These are phyloP conservation scores for Dufourea novaeangliae DNA, from an alignment of 1,140 invertebrate genomes.

Conservation along the genomic window DNA sequence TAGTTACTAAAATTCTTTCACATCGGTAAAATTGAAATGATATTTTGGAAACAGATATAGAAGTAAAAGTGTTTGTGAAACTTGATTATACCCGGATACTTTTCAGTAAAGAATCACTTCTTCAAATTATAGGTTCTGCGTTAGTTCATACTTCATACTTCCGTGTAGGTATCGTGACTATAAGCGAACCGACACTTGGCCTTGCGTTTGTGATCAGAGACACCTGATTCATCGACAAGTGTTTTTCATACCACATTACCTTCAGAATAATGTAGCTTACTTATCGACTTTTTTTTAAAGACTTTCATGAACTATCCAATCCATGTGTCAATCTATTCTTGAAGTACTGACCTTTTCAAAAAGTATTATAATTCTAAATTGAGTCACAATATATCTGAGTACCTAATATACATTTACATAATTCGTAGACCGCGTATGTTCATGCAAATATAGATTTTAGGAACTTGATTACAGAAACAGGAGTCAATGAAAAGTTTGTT, in stretches of 20 bases:
- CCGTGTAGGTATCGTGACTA: background rate
- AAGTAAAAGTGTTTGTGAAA: background rate
- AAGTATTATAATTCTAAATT: too few species aligned
- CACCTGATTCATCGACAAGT: background rate
- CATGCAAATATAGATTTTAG: too few species aligned
- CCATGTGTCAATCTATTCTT: background rate
- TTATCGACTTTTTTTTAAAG: background rate
- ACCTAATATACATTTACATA: too few species aligned
- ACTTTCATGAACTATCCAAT: background rate
- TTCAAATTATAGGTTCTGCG: conserved; percentile 17
- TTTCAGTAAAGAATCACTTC: conserved; percentile 5
- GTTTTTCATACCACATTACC: background rate
- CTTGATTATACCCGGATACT: background rate
- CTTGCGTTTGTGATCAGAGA: conserved; percentile 1
- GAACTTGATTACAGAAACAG: too few species aligned
- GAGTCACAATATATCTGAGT: too few species aligned
- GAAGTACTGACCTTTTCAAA: background rate
- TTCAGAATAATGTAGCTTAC: background rate
- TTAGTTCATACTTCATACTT: conserved; percentile 25
- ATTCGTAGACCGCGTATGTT: too few species aligned
- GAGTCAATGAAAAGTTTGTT: too few species aligned
- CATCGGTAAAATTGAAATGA: background rate
- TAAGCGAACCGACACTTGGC: background rate
- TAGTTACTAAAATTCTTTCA: too few species aligned
- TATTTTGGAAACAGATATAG: background rate